Conservation (phyloP, 2,113 vertebrate species). For the Aix galericulata region DNA sequence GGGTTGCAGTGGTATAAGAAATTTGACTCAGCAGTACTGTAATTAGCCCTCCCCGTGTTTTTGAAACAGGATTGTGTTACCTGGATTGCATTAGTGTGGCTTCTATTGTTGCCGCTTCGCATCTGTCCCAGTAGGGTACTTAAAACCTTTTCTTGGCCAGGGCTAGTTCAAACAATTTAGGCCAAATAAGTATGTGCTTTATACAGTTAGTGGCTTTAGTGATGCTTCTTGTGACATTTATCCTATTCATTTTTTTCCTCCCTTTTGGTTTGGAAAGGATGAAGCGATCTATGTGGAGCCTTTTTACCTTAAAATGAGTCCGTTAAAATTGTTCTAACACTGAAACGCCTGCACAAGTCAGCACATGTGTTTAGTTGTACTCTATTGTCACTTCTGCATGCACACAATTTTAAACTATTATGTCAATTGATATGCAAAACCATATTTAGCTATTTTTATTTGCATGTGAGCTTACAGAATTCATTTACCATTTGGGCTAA, state of each 20-base stretch:
- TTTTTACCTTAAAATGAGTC: conserved; percentile 58
- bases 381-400: conserved; percentile 50
- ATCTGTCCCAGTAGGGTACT: conserved; percentile 85
- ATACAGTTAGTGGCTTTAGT: conserved; percentile 77
- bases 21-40: conserved; percentile 84
- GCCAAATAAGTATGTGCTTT: conserved; percentile 81
- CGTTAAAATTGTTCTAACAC: conserved; percentile 41
- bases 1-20: conserved; percentile 81
- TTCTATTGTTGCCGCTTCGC: conserved; percentile 82
- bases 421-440: conserved; percentile 74
- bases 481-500: conserved; percentile 68
- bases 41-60: conserved; percentile 81
- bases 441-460: conserved; percentile 77
- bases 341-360: conserved; percentile 38
- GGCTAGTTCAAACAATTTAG: conserved; percentile 83
- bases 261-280: conserved; percentile 67
- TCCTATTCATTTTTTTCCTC: conserved; percentile 64
- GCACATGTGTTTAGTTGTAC: conserved; percentile 68
- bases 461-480: conserved; percentile 70
- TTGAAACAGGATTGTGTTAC: conserved; percentile 86
- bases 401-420: conserved; percentile 60
- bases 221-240: conserved; percentile 79
- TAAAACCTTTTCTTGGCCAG: conserved; percentile 82
- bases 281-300: conserved; percentile 53
- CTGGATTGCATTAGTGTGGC: conserved; percentile 84